These are phyloP conservation scores for Toxostoma redivivum DNA, from an alignment of 2,113 vertebrate genomes.

Conservation along the genomic window DNA sequence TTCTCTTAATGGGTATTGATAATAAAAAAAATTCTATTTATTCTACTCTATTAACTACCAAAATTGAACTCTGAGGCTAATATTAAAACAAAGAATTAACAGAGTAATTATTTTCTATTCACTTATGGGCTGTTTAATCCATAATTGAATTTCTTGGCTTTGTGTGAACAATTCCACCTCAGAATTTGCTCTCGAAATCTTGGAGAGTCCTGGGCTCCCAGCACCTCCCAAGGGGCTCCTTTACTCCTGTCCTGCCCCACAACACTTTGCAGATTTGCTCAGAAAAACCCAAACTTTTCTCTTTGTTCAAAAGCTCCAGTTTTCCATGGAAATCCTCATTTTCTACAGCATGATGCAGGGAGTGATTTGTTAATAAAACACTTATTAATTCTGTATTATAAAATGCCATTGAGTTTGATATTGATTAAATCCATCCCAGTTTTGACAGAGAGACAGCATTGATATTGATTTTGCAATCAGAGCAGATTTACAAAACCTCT, in stretches of 20 bases:
- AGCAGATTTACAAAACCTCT: not conserved
- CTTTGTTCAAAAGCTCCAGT: not conserved
- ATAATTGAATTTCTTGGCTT: not conserved
- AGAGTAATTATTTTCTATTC: not conserved
- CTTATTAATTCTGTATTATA: not conserved
- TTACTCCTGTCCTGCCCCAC: not conserved
- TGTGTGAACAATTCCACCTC: not conserved
- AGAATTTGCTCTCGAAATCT: not conserved
- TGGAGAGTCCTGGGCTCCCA: not conserved
- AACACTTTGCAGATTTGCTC: not conserved
- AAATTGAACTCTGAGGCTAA: not conserved
- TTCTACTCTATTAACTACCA: not conserved
- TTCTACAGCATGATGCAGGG: not conserved
- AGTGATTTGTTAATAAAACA: not conserved
- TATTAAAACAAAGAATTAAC: not conserved
- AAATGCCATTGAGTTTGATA: not conserved
- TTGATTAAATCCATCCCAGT: not conserved
- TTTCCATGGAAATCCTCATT: not conserved
- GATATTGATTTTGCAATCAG: slow-evolving; percentile 34
- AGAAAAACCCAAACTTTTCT: not conserved
- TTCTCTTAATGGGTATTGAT: not conserved
- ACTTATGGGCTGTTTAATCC: not conserved
- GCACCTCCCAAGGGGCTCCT: not conserved
- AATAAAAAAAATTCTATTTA: not conserved
- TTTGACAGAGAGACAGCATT: not conserved